Evolutionary conservation across 1,140 invertebrate species (phyloP).

Genomic region (Aphaenogaster rudis): DNA sequence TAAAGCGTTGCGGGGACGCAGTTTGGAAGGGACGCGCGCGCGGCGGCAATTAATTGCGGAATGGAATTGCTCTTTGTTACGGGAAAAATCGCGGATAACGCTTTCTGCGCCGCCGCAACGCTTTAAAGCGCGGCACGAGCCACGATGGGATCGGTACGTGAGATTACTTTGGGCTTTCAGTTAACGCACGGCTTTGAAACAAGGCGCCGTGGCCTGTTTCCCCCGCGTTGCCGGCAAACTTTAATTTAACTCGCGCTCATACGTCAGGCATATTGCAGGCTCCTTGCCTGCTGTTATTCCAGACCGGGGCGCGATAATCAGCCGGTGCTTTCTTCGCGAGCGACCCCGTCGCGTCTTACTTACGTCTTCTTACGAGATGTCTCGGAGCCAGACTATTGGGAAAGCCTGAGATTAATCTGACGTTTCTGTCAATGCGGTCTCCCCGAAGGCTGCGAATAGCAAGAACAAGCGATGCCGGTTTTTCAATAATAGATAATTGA

Average conservation of each 20-base stretch:
- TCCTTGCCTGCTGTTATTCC: conserved; percentile 56
- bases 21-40: conserved; percentile 39
- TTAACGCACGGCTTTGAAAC: conserved; percentile 70
- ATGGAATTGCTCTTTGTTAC: conserved; percentile 44
- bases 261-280: conserved; percentile 77
- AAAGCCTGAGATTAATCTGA: conserved; percentile 15
- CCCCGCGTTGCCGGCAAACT: conserved; percentile 59
- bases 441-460: neutral
- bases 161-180: conserved; percentile 70
- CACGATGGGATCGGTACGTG: conserved; percentile 72
- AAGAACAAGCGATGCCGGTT: neutral
- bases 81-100: conserved; percentile 45
- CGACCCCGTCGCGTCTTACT: conserved; percentile 62
- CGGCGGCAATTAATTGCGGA: conserved; percentile 49
- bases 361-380: conserved; percentile 68
- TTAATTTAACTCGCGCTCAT: conserved; percentile 79
- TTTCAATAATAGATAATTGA: neutral
- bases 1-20: neutral
- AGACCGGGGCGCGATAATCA: conserved; percentile 67
- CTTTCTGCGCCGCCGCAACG: conserved; percentile 26
- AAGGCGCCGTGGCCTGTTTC: conserved; percentile 64
- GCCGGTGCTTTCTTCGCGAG: conserved; percentile 66
- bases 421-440: neutral
- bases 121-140: conserved; percentile 16
- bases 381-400: conserved; percentile 3